phyloP scores from a whole-genome alignment of 2,113 vertebrate species.

The Prochilodus magdalenae region DNA sequence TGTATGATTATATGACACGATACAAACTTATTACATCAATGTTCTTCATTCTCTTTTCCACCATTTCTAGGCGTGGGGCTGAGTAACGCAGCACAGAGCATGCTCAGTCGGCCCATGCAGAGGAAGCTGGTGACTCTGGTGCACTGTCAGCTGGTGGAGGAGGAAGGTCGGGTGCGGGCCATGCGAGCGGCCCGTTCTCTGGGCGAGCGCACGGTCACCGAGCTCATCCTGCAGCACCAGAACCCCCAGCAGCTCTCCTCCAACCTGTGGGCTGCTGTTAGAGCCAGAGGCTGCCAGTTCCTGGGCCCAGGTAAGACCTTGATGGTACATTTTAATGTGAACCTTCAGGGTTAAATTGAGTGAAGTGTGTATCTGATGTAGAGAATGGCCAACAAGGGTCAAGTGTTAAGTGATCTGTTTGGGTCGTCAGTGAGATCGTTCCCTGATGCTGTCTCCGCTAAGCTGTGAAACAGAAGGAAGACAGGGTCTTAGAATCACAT shows the following conservation, averaged over 20 bases:
- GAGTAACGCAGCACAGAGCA: slow-evolving; percentile 93
- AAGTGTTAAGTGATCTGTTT: too few species aligned
- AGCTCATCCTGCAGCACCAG: slow-evolving; percentile 98
- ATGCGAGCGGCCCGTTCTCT: slow-evolving; percentile 96
- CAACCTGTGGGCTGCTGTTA: slow-evolving; percentile 97
- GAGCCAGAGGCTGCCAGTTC: slow-evolving; percentile 96
- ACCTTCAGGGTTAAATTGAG: too few species aligned
- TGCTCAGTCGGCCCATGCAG: slow-evolving; percentile 97
- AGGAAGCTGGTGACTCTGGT: slow-evolving; percentile 97
- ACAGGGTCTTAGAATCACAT: too few species aligned
- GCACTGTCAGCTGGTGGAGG: slow-evolving; percentile 97
- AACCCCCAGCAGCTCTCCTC: slow-evolving; percentile 99
- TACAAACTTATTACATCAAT: neutral
- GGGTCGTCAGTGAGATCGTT: too few species aligned
- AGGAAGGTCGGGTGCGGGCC: slow-evolving; percentile 94
- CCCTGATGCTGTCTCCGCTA: too few species aligned
- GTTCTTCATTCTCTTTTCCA: neutral
- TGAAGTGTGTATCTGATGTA: too few species aligned
- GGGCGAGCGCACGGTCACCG: slow-evolving; percentile 95
- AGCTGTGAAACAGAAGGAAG: too few species aligned
- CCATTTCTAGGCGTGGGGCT: slow-evolving; percentile 87
- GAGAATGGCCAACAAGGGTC: too few species aligned
- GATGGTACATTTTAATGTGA: neutral
- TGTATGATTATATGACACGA: too few species aligned
- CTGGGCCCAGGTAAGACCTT: slow-evolving; percentile 91